Evolutionary conservation across 2,113 vertebrate genomes (phyloP).

Genomic region (Rhipidura dahli): DNA sequence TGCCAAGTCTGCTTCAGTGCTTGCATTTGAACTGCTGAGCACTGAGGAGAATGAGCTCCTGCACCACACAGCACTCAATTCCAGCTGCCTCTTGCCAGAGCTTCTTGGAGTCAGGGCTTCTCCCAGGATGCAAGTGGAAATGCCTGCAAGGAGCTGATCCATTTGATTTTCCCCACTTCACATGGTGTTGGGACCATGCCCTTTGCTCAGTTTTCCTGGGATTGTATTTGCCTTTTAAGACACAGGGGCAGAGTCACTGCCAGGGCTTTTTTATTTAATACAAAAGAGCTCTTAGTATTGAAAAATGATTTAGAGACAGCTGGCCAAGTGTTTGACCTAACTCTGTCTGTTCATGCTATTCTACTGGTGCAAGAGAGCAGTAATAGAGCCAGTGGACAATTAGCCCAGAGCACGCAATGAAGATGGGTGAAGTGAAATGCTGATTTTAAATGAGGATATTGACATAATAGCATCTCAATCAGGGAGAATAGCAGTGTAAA

Average conservation of each 20-base stretch:
- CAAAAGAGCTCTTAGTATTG: conserved; percentile 57
- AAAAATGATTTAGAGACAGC: conserved; percentile 54
- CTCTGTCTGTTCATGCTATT: neutral
- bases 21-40: conserved; percentile 8
- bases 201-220: conserved; percentile 34
- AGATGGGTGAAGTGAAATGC: conserved; percentile 50
- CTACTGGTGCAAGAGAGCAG: conserved; percentile 12
- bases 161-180: conserved; percentile 27
- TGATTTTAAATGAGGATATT: conserved; percentile 61
- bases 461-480: conserved; percentile 57
- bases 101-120: neutral
- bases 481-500: conserved; percentile 40
- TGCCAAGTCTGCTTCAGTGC: conserved; percentile 11
- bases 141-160: conserved; percentile 1
- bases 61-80: neutral
- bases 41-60: neutral
- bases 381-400: conserved; percentile 57
- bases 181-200: neutral
- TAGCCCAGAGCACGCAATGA: conserved; percentile 12
- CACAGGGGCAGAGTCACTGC: conserved; percentile 46
- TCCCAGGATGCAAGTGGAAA: neutral
- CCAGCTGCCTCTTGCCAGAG: neutral
- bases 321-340: conserved; percentile 59
- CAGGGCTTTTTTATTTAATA: conserved; percentile 40
- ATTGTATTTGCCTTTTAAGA: conserved; percentile 56